Evolutionary conservation across 2,113 vertebrate species (phyloP).

Genomic region (Mus musculus): DNA sequence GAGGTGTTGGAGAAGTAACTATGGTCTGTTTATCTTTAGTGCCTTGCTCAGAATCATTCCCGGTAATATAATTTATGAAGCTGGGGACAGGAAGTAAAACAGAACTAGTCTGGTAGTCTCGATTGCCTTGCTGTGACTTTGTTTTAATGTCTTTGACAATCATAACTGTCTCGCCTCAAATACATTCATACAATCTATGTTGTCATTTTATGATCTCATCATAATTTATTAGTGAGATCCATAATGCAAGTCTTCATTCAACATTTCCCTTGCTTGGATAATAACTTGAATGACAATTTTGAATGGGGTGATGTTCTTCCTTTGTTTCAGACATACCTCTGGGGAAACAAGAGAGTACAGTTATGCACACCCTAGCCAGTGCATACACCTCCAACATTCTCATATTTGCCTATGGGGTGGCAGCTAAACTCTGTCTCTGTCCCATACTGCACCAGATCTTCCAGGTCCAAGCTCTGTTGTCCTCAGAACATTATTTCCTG

Average conservation of each 20-base stretch:
- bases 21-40: background rate
- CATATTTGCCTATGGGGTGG: background rate
- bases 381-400: background rate
- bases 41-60: background rate
- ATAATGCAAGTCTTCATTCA: background rate
- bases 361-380: background rate
- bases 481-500: background rate
- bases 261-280: constrained; percentile 21
- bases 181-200: background rate
- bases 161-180: background rate
- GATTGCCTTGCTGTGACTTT: background rate
- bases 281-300: background rate
- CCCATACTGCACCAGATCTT: background rate
- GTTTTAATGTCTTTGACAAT: background rate
- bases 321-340: constrained; percentile 8
- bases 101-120: background rate
- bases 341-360: background rate
- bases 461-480: background rate
- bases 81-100: background rate
- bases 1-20: background rate
- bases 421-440: background rate
- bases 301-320: background rate
- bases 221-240: background rate
- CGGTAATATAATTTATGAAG: background rate
- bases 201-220: background rate